Evolutionary conservation across 2,113 vertebrate species (phyloP).

Genomic region (Python bivittatus): DNA sequence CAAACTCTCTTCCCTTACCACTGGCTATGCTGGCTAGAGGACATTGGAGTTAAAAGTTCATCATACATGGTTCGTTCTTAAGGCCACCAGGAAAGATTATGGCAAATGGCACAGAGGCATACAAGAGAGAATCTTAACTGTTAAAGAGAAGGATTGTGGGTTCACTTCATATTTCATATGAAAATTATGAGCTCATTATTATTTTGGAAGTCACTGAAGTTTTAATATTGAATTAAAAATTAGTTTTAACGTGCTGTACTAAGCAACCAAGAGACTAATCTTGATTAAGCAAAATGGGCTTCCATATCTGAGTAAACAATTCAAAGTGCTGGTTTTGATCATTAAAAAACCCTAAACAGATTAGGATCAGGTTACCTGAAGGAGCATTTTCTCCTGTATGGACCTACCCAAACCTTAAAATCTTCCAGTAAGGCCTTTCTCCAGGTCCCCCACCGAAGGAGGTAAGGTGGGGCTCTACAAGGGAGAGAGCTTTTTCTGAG

Average conservation of each 20-base stretch:
- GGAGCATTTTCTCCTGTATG: too few relatives aligned
- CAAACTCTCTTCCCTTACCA: not conserved
- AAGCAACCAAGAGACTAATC: not conserved
- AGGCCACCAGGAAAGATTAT: not conserved
- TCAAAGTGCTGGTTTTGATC: not conserved
- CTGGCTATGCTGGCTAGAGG: not conserved
- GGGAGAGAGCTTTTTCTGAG: not conserved
- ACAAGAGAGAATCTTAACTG: too few relatives aligned
- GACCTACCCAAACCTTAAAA: too few relatives aligned
- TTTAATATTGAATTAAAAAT: not conserved
- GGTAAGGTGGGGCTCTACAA: not conserved
- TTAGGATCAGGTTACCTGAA: too few relatives aligned
- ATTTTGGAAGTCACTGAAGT: not conserved
- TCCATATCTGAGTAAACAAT: not conserved
- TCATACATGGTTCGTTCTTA: too few relatives aligned
- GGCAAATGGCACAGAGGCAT: too few relatives aligned
- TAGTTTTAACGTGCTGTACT: not conserved
- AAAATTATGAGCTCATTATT: not conserved
- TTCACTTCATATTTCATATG: not conserved
- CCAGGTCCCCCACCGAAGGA: not conserved
- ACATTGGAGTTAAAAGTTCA: not conserved
- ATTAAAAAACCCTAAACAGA: too few relatives aligned
- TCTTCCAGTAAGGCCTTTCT: too few relatives aligned
- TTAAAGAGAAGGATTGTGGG: not conserved
- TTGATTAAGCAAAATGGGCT: not conserved